Percentiles rank a stretch among this genome's conserved stretches.
Evolutionary conservation across 2,888 invertebrate species (phyloP).

Genomic region (Sinelater perroti): DNA sequence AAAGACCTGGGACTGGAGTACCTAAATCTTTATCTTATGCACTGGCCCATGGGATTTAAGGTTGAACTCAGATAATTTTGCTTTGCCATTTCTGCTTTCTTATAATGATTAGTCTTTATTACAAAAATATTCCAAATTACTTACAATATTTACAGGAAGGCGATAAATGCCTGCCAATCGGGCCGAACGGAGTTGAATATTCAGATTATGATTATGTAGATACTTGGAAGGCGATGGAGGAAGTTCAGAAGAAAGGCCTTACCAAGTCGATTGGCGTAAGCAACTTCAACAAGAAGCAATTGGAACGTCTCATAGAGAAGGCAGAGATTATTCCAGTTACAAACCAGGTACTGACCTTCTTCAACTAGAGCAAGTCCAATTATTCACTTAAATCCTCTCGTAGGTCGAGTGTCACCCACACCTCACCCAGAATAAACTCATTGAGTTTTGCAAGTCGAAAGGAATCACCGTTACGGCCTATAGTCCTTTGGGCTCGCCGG

Average conservation of each 20-base stretch:
- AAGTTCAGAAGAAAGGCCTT: constrained; percentile 73
- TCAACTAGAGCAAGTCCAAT: too few relatives aligned
- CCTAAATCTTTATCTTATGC: constrained; percentile 88
- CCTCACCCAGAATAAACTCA: constrained; percentile 74
- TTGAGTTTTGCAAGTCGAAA: constrained; percentile 72
- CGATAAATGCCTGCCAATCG: constrained; percentile 69
- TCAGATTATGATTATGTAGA: constrained; percentile 78
- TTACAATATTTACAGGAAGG: too few relatives aligned
- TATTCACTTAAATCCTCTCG: too few relatives aligned
- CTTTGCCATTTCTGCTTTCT: too few relatives aligned
- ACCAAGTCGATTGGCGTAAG: constrained; percentile 84
- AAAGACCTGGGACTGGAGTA: constrained; percentile 78
- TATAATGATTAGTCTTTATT: too few relatives aligned
- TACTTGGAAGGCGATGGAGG: constrained; percentile 84
- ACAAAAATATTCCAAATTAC: too few relatives aligned
- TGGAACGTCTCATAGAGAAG: constrained; percentile 71
- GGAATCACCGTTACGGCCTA: constrained; percentile 80
- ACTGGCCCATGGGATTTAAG: constrained; percentile 90
- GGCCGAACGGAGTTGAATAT: constrained; percentile 67
- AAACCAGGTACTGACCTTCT: too few relatives aligned
- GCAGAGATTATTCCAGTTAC: constrained; percentile 73
- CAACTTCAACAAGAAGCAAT: constrained; percentile 85
- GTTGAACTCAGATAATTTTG: too few relatives aligned
- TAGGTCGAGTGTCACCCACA: constrained; percentile 86
- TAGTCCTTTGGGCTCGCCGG: constrained; percentile 85